These are phyloP conservation scores for Apteryx owenii DNA, from an alignment of 2,113 vertebrate genomes.

Conservation along the genomic window DNA sequence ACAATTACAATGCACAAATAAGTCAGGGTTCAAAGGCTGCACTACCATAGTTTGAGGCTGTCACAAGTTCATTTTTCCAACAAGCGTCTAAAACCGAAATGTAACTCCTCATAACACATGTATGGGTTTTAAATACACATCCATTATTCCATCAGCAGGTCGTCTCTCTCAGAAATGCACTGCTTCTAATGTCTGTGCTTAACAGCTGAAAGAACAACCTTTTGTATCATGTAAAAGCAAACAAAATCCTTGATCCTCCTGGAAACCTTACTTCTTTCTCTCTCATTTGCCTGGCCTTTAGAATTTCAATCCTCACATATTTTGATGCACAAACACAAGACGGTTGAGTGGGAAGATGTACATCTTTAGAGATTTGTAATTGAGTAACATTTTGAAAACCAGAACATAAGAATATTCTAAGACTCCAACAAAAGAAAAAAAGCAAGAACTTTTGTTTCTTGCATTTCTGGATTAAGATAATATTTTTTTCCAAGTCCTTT, in stretches of 20 bases:
- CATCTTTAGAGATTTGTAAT: neutral
- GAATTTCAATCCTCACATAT: neutral
- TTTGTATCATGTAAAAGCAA: fast-evolving
- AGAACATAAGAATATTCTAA: neutral
- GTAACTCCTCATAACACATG: fast-evolving
- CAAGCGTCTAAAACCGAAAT: neutral
- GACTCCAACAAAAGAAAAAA: neutral
- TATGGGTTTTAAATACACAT: neutral
- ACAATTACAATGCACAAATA: neutral
- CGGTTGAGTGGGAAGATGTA: neutral
- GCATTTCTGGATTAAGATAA: neutral
- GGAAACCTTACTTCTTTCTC: neutral
- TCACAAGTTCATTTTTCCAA: neutral
- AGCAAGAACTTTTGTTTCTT: neutral
- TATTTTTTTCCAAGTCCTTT: neutral
- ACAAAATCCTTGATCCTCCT: neutral
- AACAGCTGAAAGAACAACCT: neutral
- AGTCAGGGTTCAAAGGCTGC: neutral
- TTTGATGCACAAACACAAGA: neutral
- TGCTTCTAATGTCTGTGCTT: neutral
- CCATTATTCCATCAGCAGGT: neutral
- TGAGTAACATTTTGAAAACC: neutral
- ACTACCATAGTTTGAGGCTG: neutral
- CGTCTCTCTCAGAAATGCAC: neutral
- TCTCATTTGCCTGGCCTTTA: neutral